phyloP scores from a whole-genome alignment of 2,113 vertebrate genomes.

The Phrynosoma platyrhinos region DNA sequence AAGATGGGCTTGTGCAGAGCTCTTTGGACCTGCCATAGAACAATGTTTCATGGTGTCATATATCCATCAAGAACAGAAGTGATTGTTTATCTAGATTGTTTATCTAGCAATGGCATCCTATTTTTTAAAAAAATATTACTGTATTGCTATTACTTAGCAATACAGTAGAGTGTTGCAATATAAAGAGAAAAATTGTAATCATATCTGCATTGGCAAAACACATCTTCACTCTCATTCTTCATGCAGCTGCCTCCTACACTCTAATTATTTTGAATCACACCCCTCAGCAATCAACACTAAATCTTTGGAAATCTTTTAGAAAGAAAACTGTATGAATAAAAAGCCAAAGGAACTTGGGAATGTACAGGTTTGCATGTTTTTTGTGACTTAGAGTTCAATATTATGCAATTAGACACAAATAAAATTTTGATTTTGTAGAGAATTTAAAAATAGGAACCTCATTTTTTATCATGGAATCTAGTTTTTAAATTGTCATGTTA shows the following conservation, averaged over 20 bases:
- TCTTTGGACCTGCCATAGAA: neutral
- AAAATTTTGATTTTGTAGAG: neutral
- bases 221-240: slow-evolving; percentile 37
- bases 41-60: slow-evolving; percentile 14
- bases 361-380: neutral
- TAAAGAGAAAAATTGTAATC: slow-evolving; percentile 6
- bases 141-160: slow-evolving; percentile 12
- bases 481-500: too few relatives aligned
- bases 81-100: neutral
- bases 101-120: slow-evolving; percentile 10
- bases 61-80: neutral
- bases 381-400: neutral
- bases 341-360: slow-evolving; percentile 14
- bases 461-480: too few relatives aligned
- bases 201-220: slow-evolving; percentile 38
- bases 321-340: slow-evolving; percentile 31
- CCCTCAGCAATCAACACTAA: slow-evolving; percentile 18
- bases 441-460: neutral
- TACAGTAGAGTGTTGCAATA: slow-evolving; percentile 35
- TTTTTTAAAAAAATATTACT: slow-evolving; percentile 12
- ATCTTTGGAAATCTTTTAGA: neutral
- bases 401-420: neutral
- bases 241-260: slow-evolving; percentile 54
- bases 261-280: slow-evolving; percentile 61
- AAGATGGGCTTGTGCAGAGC: slow-evolving; percentile 23